These are phyloP conservation scores for Radopholus similis DNA, from an alignment of 1,140 invertebrate genomes.

Conservation along the genomic window DNA sequence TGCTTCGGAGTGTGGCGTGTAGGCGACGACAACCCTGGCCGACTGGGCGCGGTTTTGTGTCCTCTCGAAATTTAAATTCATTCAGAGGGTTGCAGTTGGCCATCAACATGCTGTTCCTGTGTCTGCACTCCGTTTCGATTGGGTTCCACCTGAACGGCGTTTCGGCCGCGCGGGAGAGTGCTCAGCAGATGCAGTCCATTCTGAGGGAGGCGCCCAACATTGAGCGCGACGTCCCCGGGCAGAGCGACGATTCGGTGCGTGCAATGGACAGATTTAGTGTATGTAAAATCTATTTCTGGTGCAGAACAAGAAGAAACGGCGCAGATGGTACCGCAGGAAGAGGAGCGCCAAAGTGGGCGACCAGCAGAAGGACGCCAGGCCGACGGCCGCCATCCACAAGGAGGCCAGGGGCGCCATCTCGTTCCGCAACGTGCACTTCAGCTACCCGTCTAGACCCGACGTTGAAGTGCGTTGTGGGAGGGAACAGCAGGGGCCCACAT, in stretches of 20 bases:
- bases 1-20: slow-evolving; percentile 53
- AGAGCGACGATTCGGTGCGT: not conserved
- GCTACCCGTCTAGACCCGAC: slow-evolving; percentile 63
- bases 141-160: slow-evolving; percentile 58
- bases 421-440: slow-evolving; percentile 62
- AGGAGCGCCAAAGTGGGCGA: not conserved
- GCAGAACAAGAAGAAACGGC: not conserved
- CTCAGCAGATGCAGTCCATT: slow-evolving; percentile 43
- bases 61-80: not conserved
- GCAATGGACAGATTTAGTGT: too few species aligned
- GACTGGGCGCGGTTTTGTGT: slow-evolving; percentile 43
- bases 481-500: not conserved
- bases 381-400: not conserved
- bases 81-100: slow-evolving; percentile 34
- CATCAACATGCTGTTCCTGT: slow-evolving; percentile 59
- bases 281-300: too few species aligned
- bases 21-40: slow-evolving; percentile 48
- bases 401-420: slow-evolving; percentile 48
- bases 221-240: slow-evolving; percentile 28
- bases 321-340: not conserved
- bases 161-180: slow-evolving; percentile 43
- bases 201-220: slow-evolving; percentile 41
- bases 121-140: slow-evolving; percentile 55
- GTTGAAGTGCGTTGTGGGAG: slow-evolving; percentile 63
- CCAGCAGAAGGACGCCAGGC: not conserved